phyloP scores from a whole-genome alignment of 2,113 vertebrate genomes.

The Silurus meridionalis region DNA sequence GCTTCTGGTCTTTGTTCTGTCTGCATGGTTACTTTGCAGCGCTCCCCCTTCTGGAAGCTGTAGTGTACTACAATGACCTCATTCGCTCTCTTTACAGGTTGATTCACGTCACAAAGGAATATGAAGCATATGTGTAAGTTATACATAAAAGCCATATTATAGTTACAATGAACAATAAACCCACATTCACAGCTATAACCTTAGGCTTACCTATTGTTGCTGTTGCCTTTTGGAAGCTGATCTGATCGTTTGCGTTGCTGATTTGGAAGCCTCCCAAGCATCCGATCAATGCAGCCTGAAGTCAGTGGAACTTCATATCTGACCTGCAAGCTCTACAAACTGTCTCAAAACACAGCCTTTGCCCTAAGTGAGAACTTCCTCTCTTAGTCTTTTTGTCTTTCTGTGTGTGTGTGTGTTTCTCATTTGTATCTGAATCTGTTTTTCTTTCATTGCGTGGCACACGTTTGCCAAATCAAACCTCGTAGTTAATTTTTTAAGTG shows the following conservation, averaged over 20 bases:
- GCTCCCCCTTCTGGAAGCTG: slow-evolving; percentile 49
- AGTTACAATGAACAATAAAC: background rate
- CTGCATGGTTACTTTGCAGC: slow-evolving; percentile 4
- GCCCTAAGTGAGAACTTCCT: background rate
- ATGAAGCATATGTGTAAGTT: background rate
- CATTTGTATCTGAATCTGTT: background rate
- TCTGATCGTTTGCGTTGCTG: too few species aligned
- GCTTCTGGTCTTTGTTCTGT: slow-evolving; percentile 8
- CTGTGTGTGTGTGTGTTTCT: background rate
- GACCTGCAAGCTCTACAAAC: slow-evolving; percentile 59
- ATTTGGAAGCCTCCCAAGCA: slow-evolving; percentile 70
- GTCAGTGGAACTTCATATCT: slow-evolving; percentile 67
- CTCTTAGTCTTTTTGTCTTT: background rate
- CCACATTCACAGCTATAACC: background rate
- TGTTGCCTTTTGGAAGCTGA: slow-evolving; percentile 35
- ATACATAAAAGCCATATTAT: background rate
- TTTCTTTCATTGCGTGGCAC: background rate
- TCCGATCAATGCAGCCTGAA: slow-evolving; percentile 75
- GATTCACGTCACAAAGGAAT: background rate
- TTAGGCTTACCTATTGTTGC: background rate
- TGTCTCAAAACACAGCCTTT: slow-evolving; percentile 24
- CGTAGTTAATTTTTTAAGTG: slow-evolving; percentile 33
- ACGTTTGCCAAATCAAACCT: slow-evolving; percentile 37
- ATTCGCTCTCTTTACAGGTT: slow-evolving; percentile 15
- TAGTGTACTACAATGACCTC: slow-evolving; percentile 38